These are phyloP conservation scores for Danio jaintianensis DNA, from an alignment of 2,797 vertebrate species.

Conservation along the genomic window DNA sequence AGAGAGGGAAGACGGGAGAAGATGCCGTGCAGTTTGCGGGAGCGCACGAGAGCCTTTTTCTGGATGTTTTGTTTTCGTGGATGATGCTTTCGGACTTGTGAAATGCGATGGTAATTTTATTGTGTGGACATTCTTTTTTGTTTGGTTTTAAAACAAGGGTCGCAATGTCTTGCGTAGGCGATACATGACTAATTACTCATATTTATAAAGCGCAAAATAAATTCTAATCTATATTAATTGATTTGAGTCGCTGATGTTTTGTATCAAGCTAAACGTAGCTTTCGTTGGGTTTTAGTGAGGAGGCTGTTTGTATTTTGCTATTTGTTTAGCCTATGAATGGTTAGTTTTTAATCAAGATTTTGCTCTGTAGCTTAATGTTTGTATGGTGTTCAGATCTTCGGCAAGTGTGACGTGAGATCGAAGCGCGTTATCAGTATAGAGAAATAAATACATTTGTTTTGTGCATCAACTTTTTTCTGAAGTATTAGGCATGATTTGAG, in stretches of 20 bases:
- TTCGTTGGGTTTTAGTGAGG: background rate
- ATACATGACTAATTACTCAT: background rate
- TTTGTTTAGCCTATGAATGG: no score
- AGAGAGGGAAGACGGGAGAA: constrained; percentile 73
- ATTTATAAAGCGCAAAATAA: constrained; percentile 4
- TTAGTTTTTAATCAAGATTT: background rate
- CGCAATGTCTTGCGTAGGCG: background rate
- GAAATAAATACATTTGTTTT: no score
- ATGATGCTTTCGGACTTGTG: constrained; percentile 72
- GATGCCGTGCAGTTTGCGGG: constrained; percentile 72
- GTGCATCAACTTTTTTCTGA: background rate
- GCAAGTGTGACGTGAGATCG: background rate
- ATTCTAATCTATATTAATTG: background rate
- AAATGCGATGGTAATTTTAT: constrained; percentile 66
- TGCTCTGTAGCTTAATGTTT: background rate
- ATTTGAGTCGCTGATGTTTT: background rate
- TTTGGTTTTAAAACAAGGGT: constrained; percentile 1
- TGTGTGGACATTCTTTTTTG: constrained; percentile 27
- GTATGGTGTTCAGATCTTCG: background rate
- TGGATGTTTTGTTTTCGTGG: constrained; percentile 70
- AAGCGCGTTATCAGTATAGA: background rate
- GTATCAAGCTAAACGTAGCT: background rate
- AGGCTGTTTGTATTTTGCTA: background rate
- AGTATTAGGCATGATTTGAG: background rate
- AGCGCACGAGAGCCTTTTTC: constrained; percentile 70